Evolutionary conservation across 2,888 invertebrate genomes (phyloP).

Genomic region (Drosophila tripunctata): DNA sequence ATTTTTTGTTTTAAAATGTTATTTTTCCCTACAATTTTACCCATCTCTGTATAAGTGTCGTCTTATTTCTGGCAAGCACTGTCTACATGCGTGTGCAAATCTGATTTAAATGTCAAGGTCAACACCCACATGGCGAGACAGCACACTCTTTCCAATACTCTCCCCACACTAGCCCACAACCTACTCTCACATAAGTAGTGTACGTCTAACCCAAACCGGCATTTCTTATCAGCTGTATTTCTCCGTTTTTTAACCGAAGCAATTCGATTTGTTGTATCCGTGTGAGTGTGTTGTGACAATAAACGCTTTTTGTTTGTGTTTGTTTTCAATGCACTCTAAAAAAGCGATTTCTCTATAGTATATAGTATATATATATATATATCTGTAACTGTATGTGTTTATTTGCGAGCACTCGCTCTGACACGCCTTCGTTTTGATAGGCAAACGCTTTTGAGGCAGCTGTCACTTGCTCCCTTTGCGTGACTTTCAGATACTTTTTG

Average conservation of each 20-base stretch:
- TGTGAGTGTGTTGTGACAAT: constrained; percentile 20
- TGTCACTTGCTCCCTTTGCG: constrained; percentile 36
- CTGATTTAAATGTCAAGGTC: constrained; percentile 62
- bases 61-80: constrained; percentile 11
- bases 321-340: constrained; percentile 49
- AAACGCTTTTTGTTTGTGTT: constrained; percentile 31
- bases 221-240: constrained; percentile 65
- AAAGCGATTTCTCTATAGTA: constrained; percentile 44
- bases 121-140: constrained; percentile 19
- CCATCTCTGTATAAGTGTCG: background rate
- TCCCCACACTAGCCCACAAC: background rate
- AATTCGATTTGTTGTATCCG: constrained; percentile 11
- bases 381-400: background rate
- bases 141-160: background rate
- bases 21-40: no score
- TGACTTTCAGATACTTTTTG: constrained; percentile 70
- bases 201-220: constrained; percentile 39
- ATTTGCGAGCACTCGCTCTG: constrained; percentile 34
- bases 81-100: constrained; percentile 27
- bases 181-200: background rate
- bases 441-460: constrained; percentile 26
- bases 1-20: background rate
- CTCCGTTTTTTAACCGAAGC: constrained; percentile 9
- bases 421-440: constrained; percentile 68
- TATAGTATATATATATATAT: background rate